Conservation (phyloP, 2,888 invertebrate genomes). For the Nysson spinosus region DNA sequence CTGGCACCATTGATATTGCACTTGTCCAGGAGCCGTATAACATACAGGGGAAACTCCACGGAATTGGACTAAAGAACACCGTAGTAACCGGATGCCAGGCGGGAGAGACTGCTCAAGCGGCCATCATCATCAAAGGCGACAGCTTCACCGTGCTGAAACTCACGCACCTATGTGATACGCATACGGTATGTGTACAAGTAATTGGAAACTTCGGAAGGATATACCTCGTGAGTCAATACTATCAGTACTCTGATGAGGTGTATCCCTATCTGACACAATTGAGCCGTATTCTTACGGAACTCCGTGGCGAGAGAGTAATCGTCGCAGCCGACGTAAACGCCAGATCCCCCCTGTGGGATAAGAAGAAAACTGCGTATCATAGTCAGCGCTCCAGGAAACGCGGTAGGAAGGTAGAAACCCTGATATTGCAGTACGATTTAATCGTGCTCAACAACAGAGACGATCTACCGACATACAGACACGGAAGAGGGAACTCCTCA, state of each 20-base stretch:
- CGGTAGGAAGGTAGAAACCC: too few species aligned
- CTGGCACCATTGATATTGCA: too few species aligned
- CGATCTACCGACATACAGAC: too few species aligned
- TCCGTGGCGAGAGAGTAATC: not conserved
- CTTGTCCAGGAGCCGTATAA: not conserved
- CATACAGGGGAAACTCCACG: too few species aligned
- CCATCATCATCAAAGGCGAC: not conserved
- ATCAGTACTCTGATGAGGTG: too few species aligned
- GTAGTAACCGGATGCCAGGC: not conserved
- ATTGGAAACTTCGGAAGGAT: not conserved
- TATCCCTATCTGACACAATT: not conserved
- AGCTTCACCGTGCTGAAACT: not conserved
- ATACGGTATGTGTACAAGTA: not conserved
- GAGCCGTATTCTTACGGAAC: not conserved
- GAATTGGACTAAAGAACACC: not conserved
- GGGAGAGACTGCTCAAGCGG: not conserved
- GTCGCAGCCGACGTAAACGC: not conserved
- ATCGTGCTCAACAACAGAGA: too few species aligned
- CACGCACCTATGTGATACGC: not conserved
- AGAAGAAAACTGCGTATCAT: too few species aligned
- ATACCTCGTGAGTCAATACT: too few species aligned
- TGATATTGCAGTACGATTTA: too few species aligned
- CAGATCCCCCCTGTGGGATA: not conserved
- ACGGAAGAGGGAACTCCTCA: too few species aligned
- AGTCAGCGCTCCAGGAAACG: too few species aligned